A percentile compares a stretch with the other conserved stretches of the same genome.
These are phyloP conservation scores for Rhombomys opimus DNA, from an alignment of 2,113 vertebrate species.

Conservation along the genomic window DNA sequence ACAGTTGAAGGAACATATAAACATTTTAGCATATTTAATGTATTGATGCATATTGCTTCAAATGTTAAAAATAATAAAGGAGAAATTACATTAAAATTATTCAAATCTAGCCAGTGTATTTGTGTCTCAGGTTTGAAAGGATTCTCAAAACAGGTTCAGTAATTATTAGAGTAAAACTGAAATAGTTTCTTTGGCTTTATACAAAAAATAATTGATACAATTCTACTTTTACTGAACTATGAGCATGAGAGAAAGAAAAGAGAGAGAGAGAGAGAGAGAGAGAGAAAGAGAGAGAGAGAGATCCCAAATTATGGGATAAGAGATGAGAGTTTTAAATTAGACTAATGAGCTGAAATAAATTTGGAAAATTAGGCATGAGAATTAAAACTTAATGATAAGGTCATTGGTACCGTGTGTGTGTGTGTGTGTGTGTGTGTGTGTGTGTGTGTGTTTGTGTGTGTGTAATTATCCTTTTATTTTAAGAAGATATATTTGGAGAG, in stretches of 20 bases:
- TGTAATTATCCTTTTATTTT: not conserved
- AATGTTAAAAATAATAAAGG: not conserved
- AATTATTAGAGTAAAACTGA: not conserved
- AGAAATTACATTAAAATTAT: constrained; percentile 8
- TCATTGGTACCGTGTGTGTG: not conserved
- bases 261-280: too few relatives aligned
- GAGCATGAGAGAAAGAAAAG: too few relatives aligned
- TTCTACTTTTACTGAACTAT: not conserved
- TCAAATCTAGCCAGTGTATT: not conserved
- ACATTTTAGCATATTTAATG: not conserved
- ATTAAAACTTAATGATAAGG: not conserved
- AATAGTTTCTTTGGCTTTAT: not conserved
- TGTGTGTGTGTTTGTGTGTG: too few relatives aligned
- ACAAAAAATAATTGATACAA: not conserved
- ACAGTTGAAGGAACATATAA: not conserved
- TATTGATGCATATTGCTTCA: not conserved
- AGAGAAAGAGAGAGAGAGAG: too few relatives aligned
- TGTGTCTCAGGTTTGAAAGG: not conserved
- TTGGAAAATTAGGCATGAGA: not conserved
- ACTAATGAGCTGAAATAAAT: not conserved
- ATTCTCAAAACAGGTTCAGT: not conserved
- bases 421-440: too few relatives aligned
- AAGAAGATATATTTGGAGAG: not conserved
- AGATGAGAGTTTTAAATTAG: not conserved
- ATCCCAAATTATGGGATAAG: not conserved